These are phyloP conservation scores for Drosophila cognata DNA, from an alignment of 2,888 invertebrate species.

Conservation along the genomic window DNA sequence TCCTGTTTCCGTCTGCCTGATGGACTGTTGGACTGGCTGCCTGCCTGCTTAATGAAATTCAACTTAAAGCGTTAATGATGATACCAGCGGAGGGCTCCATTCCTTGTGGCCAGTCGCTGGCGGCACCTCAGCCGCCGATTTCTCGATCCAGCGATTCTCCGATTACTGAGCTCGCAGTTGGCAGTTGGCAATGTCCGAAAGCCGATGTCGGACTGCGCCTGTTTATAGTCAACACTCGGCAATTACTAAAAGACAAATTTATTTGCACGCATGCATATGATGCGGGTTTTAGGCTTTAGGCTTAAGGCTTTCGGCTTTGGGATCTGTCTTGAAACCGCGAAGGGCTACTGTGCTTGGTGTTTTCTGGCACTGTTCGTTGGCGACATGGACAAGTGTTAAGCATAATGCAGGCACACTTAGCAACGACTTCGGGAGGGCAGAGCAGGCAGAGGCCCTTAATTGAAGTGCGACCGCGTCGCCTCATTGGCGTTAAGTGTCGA, in stretches of 20 bases:
- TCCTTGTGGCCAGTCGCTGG: slow-evolving; percentile 3
- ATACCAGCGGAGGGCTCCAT: slow-evolving; percentile 41
- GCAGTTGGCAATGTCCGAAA: slow-evolving; percentile 33
- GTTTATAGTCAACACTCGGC: slow-evolving; percentile 73
- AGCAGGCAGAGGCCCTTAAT: slow-evolving; percentile 51
- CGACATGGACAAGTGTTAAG: slow-evolving; percentile 80
- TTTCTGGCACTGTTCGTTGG: slow-evolving; percentile 58
- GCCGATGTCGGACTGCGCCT: slow-evolving; percentile 55
- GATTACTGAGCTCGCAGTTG: slow-evolving; percentile 9
- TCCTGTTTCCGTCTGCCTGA: slow-evolving; percentile 16
- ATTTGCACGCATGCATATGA: slow-evolving; percentile 82
- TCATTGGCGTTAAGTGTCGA: slow-evolving; percentile 82
- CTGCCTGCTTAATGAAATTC: slow-evolving; percentile 81
- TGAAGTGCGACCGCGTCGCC: slow-evolving; percentile 75
- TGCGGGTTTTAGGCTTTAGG: slow-evolving; percentile 47
- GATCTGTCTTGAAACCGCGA: not conserved
- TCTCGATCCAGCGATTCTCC: slow-evolving; percentile 2
- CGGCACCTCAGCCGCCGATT: slow-evolving; percentile 1
- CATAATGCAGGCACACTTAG: slow-evolving; percentile 76
- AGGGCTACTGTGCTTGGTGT: slow-evolving; percentile 43
- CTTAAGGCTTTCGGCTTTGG: not conserved
- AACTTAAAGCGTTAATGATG: slow-evolving; percentile 73
- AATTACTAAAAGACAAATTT: slow-evolving; percentile 84
- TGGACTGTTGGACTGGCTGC: slow-evolving; percentile 15
- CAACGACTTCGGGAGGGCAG: not conserved